Base-by-base conservation (phyloP, 1,140 invertebrate genomes). In the Camponotus vicinus region DNA sequence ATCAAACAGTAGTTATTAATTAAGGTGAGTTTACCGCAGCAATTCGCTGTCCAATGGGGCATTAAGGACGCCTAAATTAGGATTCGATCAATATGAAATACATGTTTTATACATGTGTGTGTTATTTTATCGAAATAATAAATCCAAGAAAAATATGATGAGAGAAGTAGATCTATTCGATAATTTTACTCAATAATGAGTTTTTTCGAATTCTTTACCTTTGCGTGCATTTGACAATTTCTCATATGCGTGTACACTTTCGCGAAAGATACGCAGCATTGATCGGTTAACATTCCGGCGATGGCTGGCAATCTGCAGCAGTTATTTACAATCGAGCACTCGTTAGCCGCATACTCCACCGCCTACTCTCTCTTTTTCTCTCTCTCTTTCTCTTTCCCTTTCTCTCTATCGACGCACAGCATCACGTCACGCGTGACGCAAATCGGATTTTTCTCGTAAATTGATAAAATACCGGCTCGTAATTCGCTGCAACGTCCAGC, bases 361-460 rank as follows among this genome's bases (percentile, higher is more conserved):
- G 40, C 52, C 34, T 84, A 70, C 76, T 45, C 69, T 45, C 67
- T 61, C 27, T 61, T 15, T 82, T 27, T 79, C 34, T 66, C 52
- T 15, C 67, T 82, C 59, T 18, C 59, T 70, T 3, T 32, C 15
- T 32, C 66, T 79, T 13, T 75, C 42, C n/a, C 67, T 42, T 55
- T 80, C 73, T 21, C 63, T 52, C 77, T 71, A 45, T 40, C 63
- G 18, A 61, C 52, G 75, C 61, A 57, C 82, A 75, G 77, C 66
- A 85, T 67, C 71, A 64, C 82, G 84, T 90, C 86, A 88, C 86
- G 80, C 80, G 85, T 86, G 86, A 91, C 86, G 84, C 86, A 91
- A 92, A 92, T 90, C 91, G 86, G 89, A 92, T 91, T 91, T 93
- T 92, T 91, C 85, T 87, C 88, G 77, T 90, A 91, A 93, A 92